These are phyloP conservation scores for Eremobia ochroleuca DNA, from an alignment of 2,888 invertebrate genomes.

Conservation along the genomic window DNA sequence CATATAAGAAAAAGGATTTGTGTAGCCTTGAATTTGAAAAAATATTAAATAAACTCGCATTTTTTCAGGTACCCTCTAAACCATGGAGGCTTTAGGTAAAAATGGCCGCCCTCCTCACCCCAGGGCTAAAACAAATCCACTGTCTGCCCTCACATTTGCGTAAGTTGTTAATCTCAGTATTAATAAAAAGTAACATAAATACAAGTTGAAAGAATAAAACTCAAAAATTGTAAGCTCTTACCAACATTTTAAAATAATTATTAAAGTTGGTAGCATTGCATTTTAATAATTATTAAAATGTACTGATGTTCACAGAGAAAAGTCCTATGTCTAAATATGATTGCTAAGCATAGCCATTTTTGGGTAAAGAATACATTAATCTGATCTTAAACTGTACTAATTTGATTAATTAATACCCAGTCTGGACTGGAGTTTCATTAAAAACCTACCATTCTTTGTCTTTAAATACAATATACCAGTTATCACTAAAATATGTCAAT, in stretches of 20 bases:
- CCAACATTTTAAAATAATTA: conserved; percentile 7
- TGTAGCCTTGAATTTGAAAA: conserved; percentile 21
- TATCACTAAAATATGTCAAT: neutral
- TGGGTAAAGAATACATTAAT: neutral
- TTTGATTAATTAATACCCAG: neutral
- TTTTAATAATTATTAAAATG: conserved; percentile 3
- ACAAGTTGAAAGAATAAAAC: neutral
- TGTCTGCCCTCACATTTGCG: conserved; percentile 93
- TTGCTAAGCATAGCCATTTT: neutral
- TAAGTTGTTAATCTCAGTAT: conserved; percentile 82
- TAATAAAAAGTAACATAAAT: neutral
- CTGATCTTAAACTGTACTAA: neutral
- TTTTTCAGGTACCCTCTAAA: conserved; percentile 60
- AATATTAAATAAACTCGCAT: neutral
- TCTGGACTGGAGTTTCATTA: neutral
- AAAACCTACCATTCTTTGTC: neutral
- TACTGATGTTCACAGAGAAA: neutral
- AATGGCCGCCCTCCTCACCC: conserved; percentile 92
- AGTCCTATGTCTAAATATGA: neutral
- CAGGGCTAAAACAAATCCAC: conserved; percentile 92
- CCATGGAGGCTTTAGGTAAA: conserved; percentile 91
- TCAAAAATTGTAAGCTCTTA: neutral
- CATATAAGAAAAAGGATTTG: neutral
- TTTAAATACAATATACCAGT: neutral
- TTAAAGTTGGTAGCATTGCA: neutral